These are phyloP conservation scores for Pinna nobilis DNA, from an alignment of 1,140 invertebrate species.

Conservation along the genomic window DNA sequence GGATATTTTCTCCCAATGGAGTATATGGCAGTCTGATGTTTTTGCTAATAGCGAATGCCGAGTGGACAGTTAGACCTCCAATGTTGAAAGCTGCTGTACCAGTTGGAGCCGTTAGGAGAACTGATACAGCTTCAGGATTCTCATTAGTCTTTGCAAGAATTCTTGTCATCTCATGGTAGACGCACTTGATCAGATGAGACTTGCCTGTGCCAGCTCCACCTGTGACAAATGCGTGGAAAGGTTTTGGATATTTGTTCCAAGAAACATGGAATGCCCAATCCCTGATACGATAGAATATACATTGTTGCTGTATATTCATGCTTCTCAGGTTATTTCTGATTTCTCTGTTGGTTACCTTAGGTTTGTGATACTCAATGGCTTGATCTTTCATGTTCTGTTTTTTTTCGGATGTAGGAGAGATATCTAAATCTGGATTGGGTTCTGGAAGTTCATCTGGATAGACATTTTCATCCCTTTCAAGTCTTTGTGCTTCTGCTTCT, in stretches of 20 bases:
- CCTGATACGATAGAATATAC: conserved; percentile 5
- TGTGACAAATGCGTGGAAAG: conserved; percentile 12
- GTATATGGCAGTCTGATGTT: conserved; percentile 16
- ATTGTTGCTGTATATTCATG: conserved; percentile 10
- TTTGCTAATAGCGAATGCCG: neutral
- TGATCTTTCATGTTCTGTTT: neutral
- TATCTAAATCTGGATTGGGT: neutral
- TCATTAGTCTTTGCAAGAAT: conserved; percentile 9
- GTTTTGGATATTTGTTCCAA: conserved; percentile 18
- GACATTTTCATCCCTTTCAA: neutral
- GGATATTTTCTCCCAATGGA: conserved; percentile 9
- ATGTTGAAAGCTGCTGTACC: conserved; percentile 41
- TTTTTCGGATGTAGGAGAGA: neutral
- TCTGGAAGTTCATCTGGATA: neutral
- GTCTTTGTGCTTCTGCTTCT: neutral
- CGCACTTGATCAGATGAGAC: conserved; percentile 17
- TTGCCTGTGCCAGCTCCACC: conserved; percentile 28
- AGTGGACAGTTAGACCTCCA: conserved; percentile 20
- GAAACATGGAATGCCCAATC: neutral
- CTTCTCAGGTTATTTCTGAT: conserved; percentile 5
- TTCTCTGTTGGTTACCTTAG: conserved; percentile 3
- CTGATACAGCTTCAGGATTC: conserved; percentile 22
- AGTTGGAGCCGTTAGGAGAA: conserved; percentile 31
- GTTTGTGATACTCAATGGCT: too few species aligned
- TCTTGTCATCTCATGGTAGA: conserved; percentile 21